phyloP scores from a whole-genome alignment of 2,113 vertebrate genomes.

The Catharus minimus region DNA sequence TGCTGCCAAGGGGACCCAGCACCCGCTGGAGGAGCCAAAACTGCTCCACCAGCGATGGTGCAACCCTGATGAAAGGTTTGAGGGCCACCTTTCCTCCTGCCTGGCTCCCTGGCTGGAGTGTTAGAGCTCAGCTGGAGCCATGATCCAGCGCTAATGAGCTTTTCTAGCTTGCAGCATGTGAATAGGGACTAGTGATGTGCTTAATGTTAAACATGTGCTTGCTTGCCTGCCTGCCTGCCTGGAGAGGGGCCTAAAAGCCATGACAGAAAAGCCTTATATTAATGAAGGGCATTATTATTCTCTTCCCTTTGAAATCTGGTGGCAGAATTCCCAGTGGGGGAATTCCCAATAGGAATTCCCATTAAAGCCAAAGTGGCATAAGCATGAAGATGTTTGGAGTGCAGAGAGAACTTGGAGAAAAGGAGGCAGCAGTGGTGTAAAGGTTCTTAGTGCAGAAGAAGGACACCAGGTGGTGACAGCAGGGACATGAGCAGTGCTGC shows the following conservation, averaged over 20 bases:
- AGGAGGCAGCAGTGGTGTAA: background rate
- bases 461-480: background rate
- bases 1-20: background rate
- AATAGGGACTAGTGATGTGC: conserved; percentile 33
- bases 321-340: conserved; percentile 57
- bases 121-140: background rate
- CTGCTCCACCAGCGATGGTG: background rate
- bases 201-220: conserved; percentile 59
- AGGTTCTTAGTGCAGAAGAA: background rate
- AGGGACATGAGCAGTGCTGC: background rate
- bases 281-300: conserved; percentile 47
- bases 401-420: background rate
- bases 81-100: background rate
- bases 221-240: conserved; percentile 37
- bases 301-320: conserved; percentile 40
- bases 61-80: background rate
- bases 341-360: conserved; percentile 60
- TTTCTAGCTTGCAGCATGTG: conserved; percentile 38
- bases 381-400: background rate
- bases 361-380: background rate
- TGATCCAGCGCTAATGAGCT: conserved; percentile 24
- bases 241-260: conserved; percentile 36
- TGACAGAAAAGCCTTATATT: conserved; percentile 37
- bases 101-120: background rate
- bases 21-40: rapidly evolving